Evolutionary conservation across 1,140 invertebrate genomes (phyloP).

Genomic region (Oncopeltus fasciatus): DNA sequence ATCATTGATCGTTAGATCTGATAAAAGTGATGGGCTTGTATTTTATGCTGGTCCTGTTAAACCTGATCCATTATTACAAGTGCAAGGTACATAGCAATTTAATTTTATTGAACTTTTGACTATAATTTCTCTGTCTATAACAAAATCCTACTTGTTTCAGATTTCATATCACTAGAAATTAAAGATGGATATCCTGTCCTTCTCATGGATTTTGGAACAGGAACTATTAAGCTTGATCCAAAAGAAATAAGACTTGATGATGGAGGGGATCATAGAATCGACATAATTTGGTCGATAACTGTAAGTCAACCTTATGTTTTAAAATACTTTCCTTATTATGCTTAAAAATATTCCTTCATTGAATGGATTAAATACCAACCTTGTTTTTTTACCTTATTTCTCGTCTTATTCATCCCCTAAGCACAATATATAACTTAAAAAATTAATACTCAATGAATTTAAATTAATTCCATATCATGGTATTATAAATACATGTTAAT

Average conservation of each 20-base stretch:
- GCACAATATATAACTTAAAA: too few relatives aligned
- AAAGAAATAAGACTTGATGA: constrained; percentile 59
- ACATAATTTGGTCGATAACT: constrained; percentile 55
- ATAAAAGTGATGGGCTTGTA: constrained; percentile 59
- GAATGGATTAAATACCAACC: background rate
- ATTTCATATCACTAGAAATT: constrained; percentile 85
- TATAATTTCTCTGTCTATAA: background rate
- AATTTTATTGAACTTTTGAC: background rate
- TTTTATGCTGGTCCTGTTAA: constrained; percentile 76
- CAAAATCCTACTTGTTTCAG: constrained; percentile 30
- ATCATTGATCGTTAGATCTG: constrained; percentile 61
- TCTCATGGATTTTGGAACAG: constrained; percentile 79
- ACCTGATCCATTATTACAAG: constrained; percentile 39
- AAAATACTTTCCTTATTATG: too few relatives aligned
- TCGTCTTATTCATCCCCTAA: background rate
- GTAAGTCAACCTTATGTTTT: too few relatives aligned
- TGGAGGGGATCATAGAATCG: constrained; percentile 64
- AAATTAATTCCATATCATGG: too few relatives aligned
- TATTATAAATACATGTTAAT: too few relatives aligned
- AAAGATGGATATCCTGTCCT: constrained; percentile 69
- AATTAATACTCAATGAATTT: too few relatives aligned
- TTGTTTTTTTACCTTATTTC: background rate
- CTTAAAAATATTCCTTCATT: background rate
- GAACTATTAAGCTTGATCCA: constrained; percentile 53
- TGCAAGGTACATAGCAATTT: constrained; percentile 35